Percentiles rank a stretch among this genome's conserved stretches.
These are phyloP conservation scores for Enoplosus armatus DNA, from an alignment of 2,797 vertebrate genomes.

Conservation along the genomic window DNA sequence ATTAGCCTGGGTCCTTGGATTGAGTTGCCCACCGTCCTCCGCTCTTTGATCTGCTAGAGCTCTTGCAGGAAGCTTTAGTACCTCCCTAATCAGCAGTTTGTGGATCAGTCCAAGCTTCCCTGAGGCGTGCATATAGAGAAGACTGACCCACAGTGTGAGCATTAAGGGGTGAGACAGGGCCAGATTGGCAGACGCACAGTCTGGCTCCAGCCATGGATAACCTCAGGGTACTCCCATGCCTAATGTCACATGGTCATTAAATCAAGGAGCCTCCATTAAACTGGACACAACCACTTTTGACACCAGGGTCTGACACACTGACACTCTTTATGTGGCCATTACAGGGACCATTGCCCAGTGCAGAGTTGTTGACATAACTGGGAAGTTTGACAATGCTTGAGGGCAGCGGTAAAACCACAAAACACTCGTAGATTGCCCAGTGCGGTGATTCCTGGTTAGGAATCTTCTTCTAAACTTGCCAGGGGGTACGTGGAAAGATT, in stretches of 20 bases:
- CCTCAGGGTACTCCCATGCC: constrained; percentile 75
- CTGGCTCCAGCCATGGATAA: constrained; percentile 81
- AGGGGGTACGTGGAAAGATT: too few species aligned
- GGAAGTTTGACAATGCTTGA: constrained; percentile 61
- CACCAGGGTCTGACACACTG: constrained; percentile 63
- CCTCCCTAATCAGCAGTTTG: constrained; percentile 70
- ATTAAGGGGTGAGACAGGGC: constrained; percentile 53
- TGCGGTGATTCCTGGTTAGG: neutral
- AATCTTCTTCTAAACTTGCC: neutral
- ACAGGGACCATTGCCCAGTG: constrained; percentile 57
- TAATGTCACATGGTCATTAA: constrained; percentile 73
- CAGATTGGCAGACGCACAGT: constrained; percentile 69
- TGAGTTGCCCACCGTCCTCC: constrained; percentile 44
- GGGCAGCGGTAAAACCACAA: constrained; percentile 58
- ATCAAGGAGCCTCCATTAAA: constrained; percentile 67
- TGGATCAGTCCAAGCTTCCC: constrained; percentile 68
- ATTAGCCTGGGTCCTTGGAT: constrained; percentile 56
- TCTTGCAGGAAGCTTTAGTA: constrained; percentile 65
- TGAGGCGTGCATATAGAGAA: constrained; percentile 50
- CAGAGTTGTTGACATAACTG: constrained; percentile 64
- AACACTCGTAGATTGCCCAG: neutral
- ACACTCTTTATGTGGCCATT: constrained; percentile 70
- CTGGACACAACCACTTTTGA: constrained; percentile 71
- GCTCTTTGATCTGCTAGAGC: constrained; percentile 73
- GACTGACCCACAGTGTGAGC: constrained; percentile 61